Evolutionary conservation across 2,113 vertebrate species (phyloP).

Genomic region (Junco hyemalis): DNA sequence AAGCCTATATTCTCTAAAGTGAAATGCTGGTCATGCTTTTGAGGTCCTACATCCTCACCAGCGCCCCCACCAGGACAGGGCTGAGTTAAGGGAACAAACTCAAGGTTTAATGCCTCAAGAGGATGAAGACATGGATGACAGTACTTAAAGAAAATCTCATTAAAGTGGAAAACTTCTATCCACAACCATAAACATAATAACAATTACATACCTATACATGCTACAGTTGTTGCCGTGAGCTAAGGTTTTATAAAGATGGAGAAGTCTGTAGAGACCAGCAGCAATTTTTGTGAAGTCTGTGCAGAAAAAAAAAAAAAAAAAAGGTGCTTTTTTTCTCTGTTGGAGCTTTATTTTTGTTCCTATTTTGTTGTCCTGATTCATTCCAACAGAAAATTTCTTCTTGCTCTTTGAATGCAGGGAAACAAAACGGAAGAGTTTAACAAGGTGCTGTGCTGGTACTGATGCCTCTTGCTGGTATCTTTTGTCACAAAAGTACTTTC

Average conservation of each 20-base stretch:
- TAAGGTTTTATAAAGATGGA: neutral
- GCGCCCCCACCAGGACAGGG: neutral
- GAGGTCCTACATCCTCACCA: neutral
- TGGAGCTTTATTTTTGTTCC: neutral
- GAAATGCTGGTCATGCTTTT: neutral
- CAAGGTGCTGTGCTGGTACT: constrained; percentile 9
- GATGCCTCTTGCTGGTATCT: constrained; percentile 21
- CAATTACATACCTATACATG: neutral
- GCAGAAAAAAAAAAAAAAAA: neutral
- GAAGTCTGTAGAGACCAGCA: neutral
- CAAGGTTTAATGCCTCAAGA: neutral
- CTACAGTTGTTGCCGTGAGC: neutral
- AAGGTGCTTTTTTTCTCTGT: neutral
- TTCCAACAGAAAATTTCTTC: constrained; percentile 5
- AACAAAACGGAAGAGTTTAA: constrained; percentile 4
- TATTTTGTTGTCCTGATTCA: neutral
- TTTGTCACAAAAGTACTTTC: constrained; percentile 40
- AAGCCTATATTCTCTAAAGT: neutral
- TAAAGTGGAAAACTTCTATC: neutral
- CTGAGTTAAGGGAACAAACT: neutral
- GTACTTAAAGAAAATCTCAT: neutral
- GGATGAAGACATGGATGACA: neutral
- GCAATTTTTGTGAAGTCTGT: neutral
- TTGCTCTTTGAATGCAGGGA: constrained; percentile 11
- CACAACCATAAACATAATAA: neutral